These are phyloP conservation scores for Eupithecia subfuscata DNA, from an alignment of 2,888 invertebrate species.

Conservation along the genomic window DNA sequence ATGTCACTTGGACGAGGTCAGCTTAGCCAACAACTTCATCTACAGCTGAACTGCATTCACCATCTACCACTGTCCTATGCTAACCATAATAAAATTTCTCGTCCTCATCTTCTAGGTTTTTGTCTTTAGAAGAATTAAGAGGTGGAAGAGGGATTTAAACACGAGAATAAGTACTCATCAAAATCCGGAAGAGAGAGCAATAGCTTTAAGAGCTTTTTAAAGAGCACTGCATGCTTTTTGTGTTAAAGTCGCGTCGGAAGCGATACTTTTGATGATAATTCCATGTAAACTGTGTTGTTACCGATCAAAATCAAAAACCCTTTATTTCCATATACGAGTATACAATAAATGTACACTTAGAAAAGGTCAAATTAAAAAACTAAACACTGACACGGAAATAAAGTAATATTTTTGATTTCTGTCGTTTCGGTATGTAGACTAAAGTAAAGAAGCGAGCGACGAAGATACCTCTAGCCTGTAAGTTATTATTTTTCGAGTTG, in stretches of 20 bases:
- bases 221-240: neutral
- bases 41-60: neutral
- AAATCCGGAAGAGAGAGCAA: constrained; percentile 4
- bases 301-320: too few species aligned
- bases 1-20: neutral
- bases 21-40: neutral
- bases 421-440: too few species aligned
- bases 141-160: neutral
- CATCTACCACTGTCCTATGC: neutral
- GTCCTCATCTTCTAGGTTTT: neutral
- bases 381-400: too few species aligned
- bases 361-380: too few species aligned
- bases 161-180: constrained; percentile 1
- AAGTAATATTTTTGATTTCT: too few species aligned
- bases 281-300: neutral
- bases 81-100: neutral
- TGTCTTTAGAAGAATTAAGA: neutral
- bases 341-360: too few species aligned
- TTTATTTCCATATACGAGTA: too few species aligned
- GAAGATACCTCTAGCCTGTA: too few species aligned
- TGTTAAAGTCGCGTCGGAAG: neutral
- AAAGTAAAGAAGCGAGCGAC: too few species aligned
- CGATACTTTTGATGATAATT: neutral
- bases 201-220: constrained; percentile 1
- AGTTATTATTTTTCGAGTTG: too few species aligned